Conservation (phyloP, 2,797 vertebrate species). For the Sebastes itinus region DNA sequence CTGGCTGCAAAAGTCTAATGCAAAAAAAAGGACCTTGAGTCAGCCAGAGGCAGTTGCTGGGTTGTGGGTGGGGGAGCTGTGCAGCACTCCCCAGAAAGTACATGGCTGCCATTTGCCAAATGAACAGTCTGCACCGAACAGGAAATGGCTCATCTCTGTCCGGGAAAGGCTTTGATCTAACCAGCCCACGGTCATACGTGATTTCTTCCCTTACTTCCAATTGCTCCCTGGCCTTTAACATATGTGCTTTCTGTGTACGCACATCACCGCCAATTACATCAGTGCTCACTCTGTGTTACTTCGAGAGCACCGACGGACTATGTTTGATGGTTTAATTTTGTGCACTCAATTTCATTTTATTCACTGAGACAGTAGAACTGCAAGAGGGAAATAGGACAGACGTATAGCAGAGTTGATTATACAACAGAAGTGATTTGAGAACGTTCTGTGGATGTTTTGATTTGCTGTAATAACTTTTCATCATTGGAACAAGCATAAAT, state of each 20-base stretch:
- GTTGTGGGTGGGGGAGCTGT: constrained; percentile 6
- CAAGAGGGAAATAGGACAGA: not conserved
- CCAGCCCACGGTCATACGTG: constrained; percentile 48
- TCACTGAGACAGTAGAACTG: not conserved
- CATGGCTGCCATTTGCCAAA: constrained; percentile 58
- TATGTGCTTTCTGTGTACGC: constrained; percentile 51
- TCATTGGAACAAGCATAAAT: not conserved
- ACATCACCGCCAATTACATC: constrained; percentile 63
- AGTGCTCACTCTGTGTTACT: constrained; percentile 30
- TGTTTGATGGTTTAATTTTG: constrained; percentile 30
- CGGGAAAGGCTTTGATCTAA: constrained; percentile 70
- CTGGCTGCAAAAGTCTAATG: constrained; percentile 4
- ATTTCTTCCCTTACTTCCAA: constrained; percentile 58
- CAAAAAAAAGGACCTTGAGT: constrained; percentile 44
- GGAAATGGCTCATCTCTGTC: constrained; percentile 73
- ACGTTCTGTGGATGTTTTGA: not conserved
- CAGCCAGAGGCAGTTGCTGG: constrained; percentile 13
- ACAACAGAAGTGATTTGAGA: not conserved
- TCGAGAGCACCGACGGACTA: not conserved
- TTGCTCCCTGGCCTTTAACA: constrained; percentile 55
- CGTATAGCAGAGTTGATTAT: not conserved
- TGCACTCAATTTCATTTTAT: not conserved
- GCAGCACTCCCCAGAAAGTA: constrained; percentile 12
- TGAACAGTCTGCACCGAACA: constrained; percentile 57
- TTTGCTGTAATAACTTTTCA: not conserved